phyloP scores from a whole-genome alignment of 2,113 vertebrate species.

The Seriola aureovittata region DNA sequence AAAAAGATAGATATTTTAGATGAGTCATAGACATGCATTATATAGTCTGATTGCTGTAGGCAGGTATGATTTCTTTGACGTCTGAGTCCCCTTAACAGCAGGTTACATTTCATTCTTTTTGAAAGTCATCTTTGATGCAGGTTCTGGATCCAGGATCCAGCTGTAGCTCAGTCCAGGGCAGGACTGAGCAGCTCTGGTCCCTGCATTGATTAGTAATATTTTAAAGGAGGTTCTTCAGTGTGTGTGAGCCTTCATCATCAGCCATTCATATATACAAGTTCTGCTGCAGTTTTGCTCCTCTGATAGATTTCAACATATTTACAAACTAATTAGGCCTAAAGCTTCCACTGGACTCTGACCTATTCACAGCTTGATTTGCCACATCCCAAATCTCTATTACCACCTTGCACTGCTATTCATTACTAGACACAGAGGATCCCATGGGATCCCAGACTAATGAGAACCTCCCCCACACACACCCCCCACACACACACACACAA shows the following conservation, averaged over 20 bases:
- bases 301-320: slow-evolving; percentile 69
- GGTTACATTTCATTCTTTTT: too few species aligned
- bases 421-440: slow-evolving; percentile 68
- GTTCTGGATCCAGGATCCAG: background rate
- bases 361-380: slow-evolving; percentile 66
- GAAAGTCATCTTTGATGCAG: too few species aligned
- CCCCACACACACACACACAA: slow-evolving; percentile 27
- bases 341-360: slow-evolving; percentile 62
- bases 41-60: too few species aligned
- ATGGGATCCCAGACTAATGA: slow-evolving; percentile 68
- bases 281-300: slow-evolving; percentile 8
- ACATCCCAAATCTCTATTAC: slow-evolving; percentile 78
- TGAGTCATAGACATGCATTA: too few species aligned
- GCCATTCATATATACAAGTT: background rate
- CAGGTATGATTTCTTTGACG: too few species aligned
- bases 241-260: background rate
- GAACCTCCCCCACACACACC: slow-evolving; percentile 47
- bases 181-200: background rate
- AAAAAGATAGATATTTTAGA: too few species aligned
- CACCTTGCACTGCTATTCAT: slow-evolving; percentile 72
- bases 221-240: too few species aligned
- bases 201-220: background rate
- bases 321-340: slow-evolving; percentile 69
- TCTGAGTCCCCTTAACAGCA: too few species aligned
- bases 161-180: background rate